phyloP scores from a whole-genome alignment of 2,888 invertebrate species.

The Conus canariensis region DNA sequence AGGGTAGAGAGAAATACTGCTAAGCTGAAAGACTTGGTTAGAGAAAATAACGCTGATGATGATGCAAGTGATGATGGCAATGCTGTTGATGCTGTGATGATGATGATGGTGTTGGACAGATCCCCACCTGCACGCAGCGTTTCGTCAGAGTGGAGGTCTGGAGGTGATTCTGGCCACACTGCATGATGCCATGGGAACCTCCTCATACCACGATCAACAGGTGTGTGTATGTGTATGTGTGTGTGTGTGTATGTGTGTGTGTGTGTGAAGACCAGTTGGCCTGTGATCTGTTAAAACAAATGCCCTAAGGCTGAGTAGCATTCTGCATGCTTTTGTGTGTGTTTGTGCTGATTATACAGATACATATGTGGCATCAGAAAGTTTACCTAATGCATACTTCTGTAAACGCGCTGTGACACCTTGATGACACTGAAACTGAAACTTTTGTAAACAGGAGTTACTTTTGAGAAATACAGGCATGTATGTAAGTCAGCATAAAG shows the following conservation, averaged over 20 bases:
- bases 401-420: too few species aligned
- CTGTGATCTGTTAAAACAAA: not conserved
- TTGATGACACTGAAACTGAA: too few species aligned
- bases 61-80: too few species aligned
- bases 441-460: too few species aligned
- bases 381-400: too few species aligned
- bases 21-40: too few species aligned
- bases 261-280: not conserved
- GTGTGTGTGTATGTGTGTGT: not conserved
- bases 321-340: slow-evolving; percentile 22
- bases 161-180: slow-evolving; percentile 66
- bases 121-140: slow-evolving; percentile 68
- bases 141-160: slow-evolving; percentile 68
- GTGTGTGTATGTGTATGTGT: not conserved
- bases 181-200: slow-evolving; percentile 57
- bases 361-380: too few species aligned
- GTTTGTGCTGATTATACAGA: not conserved
- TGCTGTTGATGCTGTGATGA: too few species aligned
- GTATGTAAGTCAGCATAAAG: too few species aligned
- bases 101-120: slow-evolving; percentile 55
- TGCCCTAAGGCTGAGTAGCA: not conserved
- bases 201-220: slow-evolving; percentile 53
- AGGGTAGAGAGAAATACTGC: too few species aligned
- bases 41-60: too few species aligned
- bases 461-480: too few species aligned